A percentile compares a stretch with the other conserved stretches of the same genome.
phyloP scores from a whole-genome alignment of 1,140 invertebrate species.

The Apis laboriosa region DNA sequence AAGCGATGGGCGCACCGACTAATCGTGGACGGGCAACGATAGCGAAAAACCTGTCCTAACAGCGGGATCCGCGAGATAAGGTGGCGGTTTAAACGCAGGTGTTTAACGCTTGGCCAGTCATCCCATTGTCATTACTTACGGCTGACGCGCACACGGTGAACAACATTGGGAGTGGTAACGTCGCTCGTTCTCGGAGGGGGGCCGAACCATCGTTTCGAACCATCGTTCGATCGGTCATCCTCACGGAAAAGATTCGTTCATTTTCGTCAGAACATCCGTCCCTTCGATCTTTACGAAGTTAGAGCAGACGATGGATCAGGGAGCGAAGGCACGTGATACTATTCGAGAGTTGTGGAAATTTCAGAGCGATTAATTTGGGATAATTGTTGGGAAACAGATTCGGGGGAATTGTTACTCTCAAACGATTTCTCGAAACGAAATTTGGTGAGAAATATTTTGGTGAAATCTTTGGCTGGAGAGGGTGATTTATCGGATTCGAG shows the following conservation, averaged over 20 bases:
- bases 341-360: too few species aligned
- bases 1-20: constrained; percentile 49
- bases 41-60: constrained; percentile 69
- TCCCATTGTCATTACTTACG: constrained; percentile 78
- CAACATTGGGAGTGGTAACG: constrained; percentile 38
- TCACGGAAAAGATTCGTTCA: too few species aligned
- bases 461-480: neutral
- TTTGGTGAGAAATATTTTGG: neutral
- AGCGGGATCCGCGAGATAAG: constrained; percentile 76
- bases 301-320: too few species aligned
- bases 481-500: neutral
- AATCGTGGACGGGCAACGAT: constrained; percentile 60
- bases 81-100: constrained; percentile 72
- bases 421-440: too few species aligned
- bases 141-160: constrained; percentile 49
- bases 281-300: too few species aligned
- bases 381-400: neutral
- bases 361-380: neutral
- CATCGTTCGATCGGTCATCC: too few species aligned
- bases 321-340: too few species aligned
- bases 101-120: constrained; percentile 77
- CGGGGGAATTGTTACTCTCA: too few species aligned
- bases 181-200: constrained; percentile 46
- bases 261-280: too few species aligned
- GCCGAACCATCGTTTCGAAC: constrained; percentile 55